Evolutionary conservation across 2,797 vertebrate species (phyloP).

Genomic region (Myotis findleyi): DNA sequence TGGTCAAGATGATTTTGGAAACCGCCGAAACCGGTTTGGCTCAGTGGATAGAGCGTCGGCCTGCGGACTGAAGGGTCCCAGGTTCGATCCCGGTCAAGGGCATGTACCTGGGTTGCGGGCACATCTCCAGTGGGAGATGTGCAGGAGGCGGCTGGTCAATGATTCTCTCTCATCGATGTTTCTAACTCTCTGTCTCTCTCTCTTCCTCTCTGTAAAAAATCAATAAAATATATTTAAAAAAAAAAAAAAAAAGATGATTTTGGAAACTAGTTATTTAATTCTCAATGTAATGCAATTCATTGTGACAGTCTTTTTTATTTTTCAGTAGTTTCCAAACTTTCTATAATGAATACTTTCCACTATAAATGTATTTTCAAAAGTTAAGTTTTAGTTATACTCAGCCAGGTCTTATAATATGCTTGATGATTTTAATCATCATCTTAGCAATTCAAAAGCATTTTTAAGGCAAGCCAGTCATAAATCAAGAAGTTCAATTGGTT

Average conservation of each 20-base stretch:
- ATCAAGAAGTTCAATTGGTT: conserved; percentile 50
- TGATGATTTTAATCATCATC: conserved; percentile 20
- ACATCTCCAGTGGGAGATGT: too few relatives aligned
- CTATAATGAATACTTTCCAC: conserved; percentile 21
- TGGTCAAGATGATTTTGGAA: conserved; percentile 19
- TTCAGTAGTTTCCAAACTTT: conserved; percentile 44
- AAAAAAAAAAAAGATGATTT: conserved; percentile 34
- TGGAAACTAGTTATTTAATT: not conserved
- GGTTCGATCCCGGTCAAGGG: too few relatives aligned
- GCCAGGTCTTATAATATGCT: not conserved
- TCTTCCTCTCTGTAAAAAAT: too few relatives aligned
- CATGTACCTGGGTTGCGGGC: too few relatives aligned
- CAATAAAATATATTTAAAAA: too few relatives aligned
- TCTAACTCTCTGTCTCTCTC: too few relatives aligned
- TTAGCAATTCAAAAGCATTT: conserved; percentile 23
- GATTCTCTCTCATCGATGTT: too few relatives aligned
- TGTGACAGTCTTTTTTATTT: not conserved
- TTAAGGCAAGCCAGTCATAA: not conserved
- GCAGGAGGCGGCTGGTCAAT: too few relatives aligned
- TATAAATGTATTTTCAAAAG: conserved; percentile 35
- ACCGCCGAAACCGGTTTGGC: too few relatives aligned
- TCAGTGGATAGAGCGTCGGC: too few relatives aligned
- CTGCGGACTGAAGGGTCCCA: too few relatives aligned
- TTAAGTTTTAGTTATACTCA: conserved; percentile 12
- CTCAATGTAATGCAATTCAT: not conserved